Conservation (phyloP, 2,888 invertebrate species). For the Pandemis corylana region DNA sequence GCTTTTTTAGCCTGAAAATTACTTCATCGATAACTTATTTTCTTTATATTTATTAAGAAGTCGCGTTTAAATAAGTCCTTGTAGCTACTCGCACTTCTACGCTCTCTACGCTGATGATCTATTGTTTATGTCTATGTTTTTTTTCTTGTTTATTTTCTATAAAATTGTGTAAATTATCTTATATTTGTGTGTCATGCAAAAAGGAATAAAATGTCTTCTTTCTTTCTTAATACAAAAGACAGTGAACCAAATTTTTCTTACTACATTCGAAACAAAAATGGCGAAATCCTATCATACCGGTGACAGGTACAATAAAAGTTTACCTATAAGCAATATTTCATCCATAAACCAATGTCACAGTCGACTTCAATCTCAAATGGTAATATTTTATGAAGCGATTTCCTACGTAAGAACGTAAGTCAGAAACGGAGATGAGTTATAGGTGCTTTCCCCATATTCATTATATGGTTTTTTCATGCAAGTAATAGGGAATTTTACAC, state of each 20-base stretch:
- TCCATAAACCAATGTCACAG: slow-evolving; percentile 54
- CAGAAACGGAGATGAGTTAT: slow-evolving; percentile 76
- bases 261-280: slow-evolving; percentile 61
- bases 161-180: no score
- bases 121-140: no score
- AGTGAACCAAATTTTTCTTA: slow-evolving; percentile 16
- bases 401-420: slow-evolving; percentile 71
- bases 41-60: no score
- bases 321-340: slow-evolving; percentile 82
- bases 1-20: no score
- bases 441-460: slow-evolving; percentile 69
- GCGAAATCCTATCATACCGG: slow-evolving; percentile 71
- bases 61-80: no score
- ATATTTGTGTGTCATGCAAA: no score
- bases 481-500: slow-evolving; percentile 30
- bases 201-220: no score
- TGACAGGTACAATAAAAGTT: slow-evolving; percentile 82
- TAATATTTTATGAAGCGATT: slow-evolving; percentile 80
- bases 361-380: slow-evolving; percentile 80
- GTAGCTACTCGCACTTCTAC: no score
- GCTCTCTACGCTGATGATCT: no score
- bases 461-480: slow-evolving; percentile 52
- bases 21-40: no score
- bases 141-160: no score
- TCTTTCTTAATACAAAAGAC: slow-evolving; percentile 32